These are phyloP conservation scores for Callithrix jacchus DNA, from an alignment of 2,113 vertebrate genomes.

Conservation along the genomic window DNA sequence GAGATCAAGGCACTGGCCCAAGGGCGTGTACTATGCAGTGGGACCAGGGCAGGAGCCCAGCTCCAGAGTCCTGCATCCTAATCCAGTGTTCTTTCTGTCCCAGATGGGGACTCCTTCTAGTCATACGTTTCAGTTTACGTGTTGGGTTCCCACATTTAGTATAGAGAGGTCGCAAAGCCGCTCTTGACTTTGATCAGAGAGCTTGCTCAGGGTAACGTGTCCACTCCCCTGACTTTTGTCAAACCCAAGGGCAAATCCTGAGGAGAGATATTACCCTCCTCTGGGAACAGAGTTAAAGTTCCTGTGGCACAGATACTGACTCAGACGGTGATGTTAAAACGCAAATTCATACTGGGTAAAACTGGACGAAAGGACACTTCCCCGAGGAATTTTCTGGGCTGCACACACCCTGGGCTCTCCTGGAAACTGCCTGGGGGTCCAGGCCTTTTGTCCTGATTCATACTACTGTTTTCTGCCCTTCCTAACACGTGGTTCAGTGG, in stretches of 20 bases:
- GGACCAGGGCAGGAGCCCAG: not conserved
- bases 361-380: not conserved
- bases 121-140: not conserved
- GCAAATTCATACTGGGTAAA: fast-evolving
- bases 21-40: fast-evolving
- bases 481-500: not conserved
- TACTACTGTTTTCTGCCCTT: not conserved
- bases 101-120: not conserved
- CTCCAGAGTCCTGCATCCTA: not conserved
- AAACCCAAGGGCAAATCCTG: not conserved
- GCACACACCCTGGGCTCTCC: not conserved
- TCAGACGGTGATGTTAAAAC: too few relatives aligned
- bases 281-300: not conserved
- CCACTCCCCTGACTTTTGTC: not conserved
- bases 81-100: not conserved
- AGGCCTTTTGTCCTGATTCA: not conserved
- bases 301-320: not conserved
- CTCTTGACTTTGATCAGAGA: not conserved
- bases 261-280: not conserved
- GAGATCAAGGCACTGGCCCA: not conserved
- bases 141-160: not conserved
- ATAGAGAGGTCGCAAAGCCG: not conserved
- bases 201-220: fast-evolving
- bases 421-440: not conserved
- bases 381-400: not conserved